Evolutionary conservation across 2,113 vertebrate genomes (phyloP).

Genomic region (Heterotilapia buettikoferi): DNA sequence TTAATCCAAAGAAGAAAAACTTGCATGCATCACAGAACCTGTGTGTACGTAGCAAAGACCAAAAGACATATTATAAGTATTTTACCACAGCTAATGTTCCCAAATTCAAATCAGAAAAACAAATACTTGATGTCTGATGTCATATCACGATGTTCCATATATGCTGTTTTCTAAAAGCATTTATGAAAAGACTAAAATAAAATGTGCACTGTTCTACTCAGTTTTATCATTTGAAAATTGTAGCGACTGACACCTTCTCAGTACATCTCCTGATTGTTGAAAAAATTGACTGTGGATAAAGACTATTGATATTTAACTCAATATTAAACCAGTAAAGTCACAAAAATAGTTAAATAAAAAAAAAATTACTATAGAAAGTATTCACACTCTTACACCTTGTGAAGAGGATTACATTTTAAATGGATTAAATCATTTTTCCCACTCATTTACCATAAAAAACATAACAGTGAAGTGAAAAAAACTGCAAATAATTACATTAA

Average conservation of each 20-base stretch:
- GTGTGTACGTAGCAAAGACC: background rate
- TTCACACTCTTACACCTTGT: rapidly evolving
- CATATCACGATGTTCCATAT: background rate
- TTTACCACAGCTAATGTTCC: background rate
- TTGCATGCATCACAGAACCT: background rate
- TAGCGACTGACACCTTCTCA: background rate
- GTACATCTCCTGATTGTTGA: background rate
- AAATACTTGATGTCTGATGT: background rate
- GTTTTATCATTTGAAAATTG: background rate
- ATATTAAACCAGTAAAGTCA: background rate
- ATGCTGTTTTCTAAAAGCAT: background rate
- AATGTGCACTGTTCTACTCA: background rate
- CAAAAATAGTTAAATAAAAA: background rate
- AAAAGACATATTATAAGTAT: background rate
- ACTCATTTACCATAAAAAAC: background rate
- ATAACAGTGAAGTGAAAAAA: background rate
- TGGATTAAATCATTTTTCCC: background rate
- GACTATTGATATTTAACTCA: background rate
- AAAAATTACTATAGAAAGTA: background rate
- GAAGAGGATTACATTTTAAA: background rate
- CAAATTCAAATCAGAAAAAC: background rate
- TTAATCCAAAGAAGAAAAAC: background rate
- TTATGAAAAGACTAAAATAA: background rate
- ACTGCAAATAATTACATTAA: background rate
- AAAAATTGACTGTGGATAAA: background rate